phyloP scores from a whole-genome alignment of 2,888 invertebrate species.

The Drosophila rellima region DNA sequence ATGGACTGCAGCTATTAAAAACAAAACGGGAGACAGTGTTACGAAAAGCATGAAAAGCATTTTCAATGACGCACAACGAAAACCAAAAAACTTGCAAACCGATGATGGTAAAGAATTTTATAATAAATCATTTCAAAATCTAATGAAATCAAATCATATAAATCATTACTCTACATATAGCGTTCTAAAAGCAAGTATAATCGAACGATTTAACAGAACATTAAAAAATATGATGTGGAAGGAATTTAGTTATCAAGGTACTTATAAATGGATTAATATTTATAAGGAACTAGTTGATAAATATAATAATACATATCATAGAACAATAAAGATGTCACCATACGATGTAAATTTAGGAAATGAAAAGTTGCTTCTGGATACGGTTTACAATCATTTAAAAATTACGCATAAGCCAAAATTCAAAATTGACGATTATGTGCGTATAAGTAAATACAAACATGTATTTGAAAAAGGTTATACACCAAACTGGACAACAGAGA shows the following conservation, averaged over 20 bases:
- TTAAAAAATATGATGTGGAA: too few species aligned
- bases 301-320: conserved; percentile 18
- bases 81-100: conserved; percentile 18
- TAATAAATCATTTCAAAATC: conserved; percentile 28
- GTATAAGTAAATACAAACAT: conserved; percentile 54
- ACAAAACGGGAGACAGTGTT: conserved; percentile 11
- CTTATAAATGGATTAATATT: too few species aligned
- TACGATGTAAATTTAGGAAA: conserved; percentile 36
- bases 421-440: conserved; percentile 29
- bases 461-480: conserved; percentile 64
- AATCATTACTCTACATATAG: conserved; percentile 52
- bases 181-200: conserved; percentile 38
- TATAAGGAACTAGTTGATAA: neutral
- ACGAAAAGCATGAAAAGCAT: conserved; percentile 9
- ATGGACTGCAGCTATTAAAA: conserved; percentile 1
- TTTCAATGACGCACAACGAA: conserved; percentile 9
- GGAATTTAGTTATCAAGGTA: too few species aligned
- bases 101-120: conserved; percentile 33
- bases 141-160: conserved; percentile 24
- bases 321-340: conserved; percentile 46
- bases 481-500: conserved; percentile 75
- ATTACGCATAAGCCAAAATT: conserved; percentile 10
- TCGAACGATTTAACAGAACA: neutral
- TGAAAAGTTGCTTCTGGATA: conserved; percentile 15
- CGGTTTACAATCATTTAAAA: conserved; percentile 18